phyloP scores from a whole-genome alignment of 1,140 invertebrate species.

The Palaemon carinicauda region DNA sequence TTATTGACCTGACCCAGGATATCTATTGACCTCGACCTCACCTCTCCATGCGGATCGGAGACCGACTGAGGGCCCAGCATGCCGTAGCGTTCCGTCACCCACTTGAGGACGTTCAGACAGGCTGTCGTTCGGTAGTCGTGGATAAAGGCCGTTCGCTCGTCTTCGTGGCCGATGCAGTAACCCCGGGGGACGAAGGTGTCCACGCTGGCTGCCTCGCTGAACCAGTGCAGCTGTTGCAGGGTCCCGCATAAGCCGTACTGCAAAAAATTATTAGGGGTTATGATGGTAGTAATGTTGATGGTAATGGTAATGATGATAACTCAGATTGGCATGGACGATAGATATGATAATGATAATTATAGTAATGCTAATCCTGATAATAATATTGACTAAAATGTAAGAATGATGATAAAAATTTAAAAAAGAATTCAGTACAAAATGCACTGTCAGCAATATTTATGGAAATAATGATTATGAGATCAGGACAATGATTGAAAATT shows the following conservation, averaged over 20 bases:
- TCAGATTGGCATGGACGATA: too few species aligned
- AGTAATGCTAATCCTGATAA: too few species aligned
- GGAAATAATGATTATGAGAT: too few species aligned
- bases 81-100: constrained; percentile 66
- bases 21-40: neutral
- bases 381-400: too few species aligned
- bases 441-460: too few species aligned
- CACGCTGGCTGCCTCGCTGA: constrained; percentile 81
- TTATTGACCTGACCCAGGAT: neutral
- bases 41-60: constrained; percentile 47
- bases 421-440: too few species aligned
- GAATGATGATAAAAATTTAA: too few species aligned
- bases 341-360: too few species aligned
- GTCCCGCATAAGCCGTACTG: constrained; percentile 75
- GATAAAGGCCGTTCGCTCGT: constrained; percentile 87
- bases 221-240: constrained; percentile 89
- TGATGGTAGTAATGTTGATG: neutral
- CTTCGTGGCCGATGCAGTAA: constrained; percentile 74
- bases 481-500: too few species aligned
- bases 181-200: constrained; percentile 85
- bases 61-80: constrained; percentile 28
- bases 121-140: constrained; percentile 90
- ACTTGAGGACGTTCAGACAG: constrained; percentile 83
- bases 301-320: too few species aligned
- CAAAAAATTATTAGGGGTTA: neutral